Base-by-base conservation (phyloP, 2,888 invertebrate genomes). In the Pammene aurita region DNA sequence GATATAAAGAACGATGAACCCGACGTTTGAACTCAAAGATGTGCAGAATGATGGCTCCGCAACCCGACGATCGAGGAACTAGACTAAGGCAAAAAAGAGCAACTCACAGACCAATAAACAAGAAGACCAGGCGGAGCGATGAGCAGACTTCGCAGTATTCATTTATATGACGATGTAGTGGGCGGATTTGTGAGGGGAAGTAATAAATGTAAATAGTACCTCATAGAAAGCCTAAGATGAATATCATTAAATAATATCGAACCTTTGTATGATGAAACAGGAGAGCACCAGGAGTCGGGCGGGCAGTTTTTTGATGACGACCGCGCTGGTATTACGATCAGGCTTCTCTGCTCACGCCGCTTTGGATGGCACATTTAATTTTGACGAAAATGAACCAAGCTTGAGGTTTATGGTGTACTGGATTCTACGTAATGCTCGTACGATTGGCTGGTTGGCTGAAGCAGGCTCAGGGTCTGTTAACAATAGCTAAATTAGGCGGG, bases 41-140 rank as follows among this genome's bases (percentile, higher is more conserved):
- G 26, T 26, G 26, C 26, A 26, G 26, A 26, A 26, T 26, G 26
- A 4, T 26, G 26, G 2, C 26, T 4, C 4, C 26, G 26, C 34
- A 62, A 50, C 38, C 13, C 26, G 62, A 52, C 44, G 60, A 34
- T 44, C n/a, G 42, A 42, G 41, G 57, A 44, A 60, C 46, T 10
- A 44, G n/a, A n/a, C 56, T 26, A 34, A 34, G 54, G n/a, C n/a
- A 54, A 34, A 55, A 41, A 41, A 38, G n/a, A 1, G 38, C 38
- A 38, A 14, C 56, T 56, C 41, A 41, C 38, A 18, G 16, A 38
- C 11, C 10, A 16, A 41, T 11, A 11, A 16, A 56, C 16, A 16
- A 34, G 41, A 38, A 18, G 50, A 11, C 6, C 18, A 11, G 6
- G 50, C 52, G 26, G 10, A 7, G 52, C 10, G 50, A 16, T 14